These are phyloP conservation scores for Xestia xanthographa DNA, from an alignment of 2,888 invertebrate species.

Conservation along the genomic window DNA sequence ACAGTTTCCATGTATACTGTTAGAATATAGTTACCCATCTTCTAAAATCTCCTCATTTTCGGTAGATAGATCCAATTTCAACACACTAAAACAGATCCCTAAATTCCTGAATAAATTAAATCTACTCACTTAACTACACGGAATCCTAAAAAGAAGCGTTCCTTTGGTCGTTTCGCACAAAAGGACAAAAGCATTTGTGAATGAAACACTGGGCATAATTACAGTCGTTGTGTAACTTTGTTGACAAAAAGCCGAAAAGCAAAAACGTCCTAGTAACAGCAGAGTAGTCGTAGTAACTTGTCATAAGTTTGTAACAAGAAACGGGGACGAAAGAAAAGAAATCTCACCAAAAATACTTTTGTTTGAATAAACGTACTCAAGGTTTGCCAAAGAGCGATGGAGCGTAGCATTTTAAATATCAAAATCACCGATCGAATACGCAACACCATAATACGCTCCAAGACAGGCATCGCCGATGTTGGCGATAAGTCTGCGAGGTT, in stretches of 20 bases:
- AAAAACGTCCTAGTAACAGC: neutral
- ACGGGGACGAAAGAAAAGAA: too few relatives aligned
- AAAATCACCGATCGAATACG: too few relatives aligned
- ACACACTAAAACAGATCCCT: neutral
- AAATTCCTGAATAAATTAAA: conserved; percentile 13
- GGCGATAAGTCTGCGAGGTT: too few relatives aligned
- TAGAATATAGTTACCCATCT: neutral
- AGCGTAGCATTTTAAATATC: too few relatives aligned
- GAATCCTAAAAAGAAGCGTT: neutral
- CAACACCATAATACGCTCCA: too few relatives aligned
- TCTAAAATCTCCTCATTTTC: neutral
- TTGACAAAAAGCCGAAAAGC: neutral
- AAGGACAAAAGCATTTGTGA: conserved; percentile 9
- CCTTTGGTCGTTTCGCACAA: neutral
- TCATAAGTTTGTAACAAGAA: too few relatives aligned
- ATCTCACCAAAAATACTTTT: too few relatives aligned
- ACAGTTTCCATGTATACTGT: neutral
- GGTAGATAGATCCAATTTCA: neutral
- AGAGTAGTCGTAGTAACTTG: too few relatives aligned
- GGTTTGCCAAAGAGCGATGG: too few relatives aligned
- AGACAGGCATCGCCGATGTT: too few relatives aligned
- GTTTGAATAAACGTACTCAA: too few relatives aligned
- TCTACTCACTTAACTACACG: neutral
- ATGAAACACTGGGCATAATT: conserved; percentile 24
- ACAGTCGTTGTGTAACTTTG: conserved; percentile 9